Evolutionary conservation across 37 sponge, comb jelly and placozoan species (phyloP), one percentile per base, ranked within the genome.

Genomic region (Ianthella basta): DNA sequence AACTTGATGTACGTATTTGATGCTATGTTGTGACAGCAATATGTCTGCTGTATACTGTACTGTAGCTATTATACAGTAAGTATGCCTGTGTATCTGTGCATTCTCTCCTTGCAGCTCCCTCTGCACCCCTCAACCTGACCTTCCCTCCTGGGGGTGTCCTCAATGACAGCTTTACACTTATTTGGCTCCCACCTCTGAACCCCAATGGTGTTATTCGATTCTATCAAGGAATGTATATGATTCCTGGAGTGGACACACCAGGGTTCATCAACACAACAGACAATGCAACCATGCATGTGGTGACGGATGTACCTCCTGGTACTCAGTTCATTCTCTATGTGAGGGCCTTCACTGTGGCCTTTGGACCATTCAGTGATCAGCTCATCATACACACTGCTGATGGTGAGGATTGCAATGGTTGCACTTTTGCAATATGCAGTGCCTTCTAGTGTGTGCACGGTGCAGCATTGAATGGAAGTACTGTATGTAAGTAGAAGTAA

Each of bases 341-440:
- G 34, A 32, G 70, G 34, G 70, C 35, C 34, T 69, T 30, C 34
- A 69, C 70, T 30, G 34, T 69, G 18, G 70, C 18, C 29, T 69
- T 69, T 69, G 70, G 70, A 30, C 18, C 29, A 34, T 69, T 69
- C 70, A 69, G 70, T 30, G 70, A n/a, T 35, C 70, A 32, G 34
- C 70, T 69, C 18, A 69, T 30, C 34, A 1, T 69, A n/a, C 70
- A 69, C 18, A 69, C 70, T 18, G 35, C 70, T 34, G 18, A n/a
- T 4, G 70, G 70, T 69, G 35, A 69, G 70, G 50, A 44, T 8
- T n/a, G n/a, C 3, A 10, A 8, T 8, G 3, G 50, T 8, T 10
- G 6, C 50, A 44, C 4, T 13, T 5, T 32, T 1, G 8, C 6
- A 35, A 27, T 4, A 25, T 61, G 3, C 3, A 61, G 3, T 2